Evolutionary conservation across 2,797 vertebrate genomes (phyloP), one percentile per base, ranked within the genome.

Genomic region (Aplochiton taeniatus): DNA sequence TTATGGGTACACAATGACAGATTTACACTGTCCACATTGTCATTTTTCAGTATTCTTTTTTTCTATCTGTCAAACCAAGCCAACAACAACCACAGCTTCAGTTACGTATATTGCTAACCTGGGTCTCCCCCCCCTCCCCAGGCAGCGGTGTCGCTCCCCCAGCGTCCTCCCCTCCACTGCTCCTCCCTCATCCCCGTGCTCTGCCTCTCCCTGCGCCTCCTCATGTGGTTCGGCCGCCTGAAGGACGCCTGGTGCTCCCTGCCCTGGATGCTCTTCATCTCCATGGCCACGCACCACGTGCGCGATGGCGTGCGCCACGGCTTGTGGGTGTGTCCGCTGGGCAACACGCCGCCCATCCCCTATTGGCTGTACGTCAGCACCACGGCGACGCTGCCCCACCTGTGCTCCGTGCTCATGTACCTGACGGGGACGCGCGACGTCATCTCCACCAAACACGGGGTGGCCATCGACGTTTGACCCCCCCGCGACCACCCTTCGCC

Each of bases 221-320:
- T 93, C 63, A 94, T 97, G 94, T 93, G 96, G 88, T 80, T 95
- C 46, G 91, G 94, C 62, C 94, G 92, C 72, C 93, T 98, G 73
- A 98, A 96, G 78, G 95, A 97, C 59, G 95, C 95, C 0, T 98
- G 96, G 96, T 96, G 95, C 86, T 97, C 95, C 78, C 88, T 99
- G 79, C 98, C 97, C 1, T 98, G 96, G 97, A 96, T 98, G 95
- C 80, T 99, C 19, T 96, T 98, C 72, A 89, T 98, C 64, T 95
- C 96, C 52, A 95, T 96, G 94, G 93, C 93, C 4, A 96, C 98
- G 0, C 98, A 99, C 83, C 98, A 99, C 4, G 63, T 98, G 44
- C 92, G 96, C 58, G 97, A 99, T 0, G 98, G 94, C 14, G 91
- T 95, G 67, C 96, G 95, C 47, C 97, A 93, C 7, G 97, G 98